A percentile compares a stretch with the other conserved stretches of the same genome.
phyloP scores from a whole-genome alignment of 2,888 invertebrate species.

The Plebejus anna region DNA sequence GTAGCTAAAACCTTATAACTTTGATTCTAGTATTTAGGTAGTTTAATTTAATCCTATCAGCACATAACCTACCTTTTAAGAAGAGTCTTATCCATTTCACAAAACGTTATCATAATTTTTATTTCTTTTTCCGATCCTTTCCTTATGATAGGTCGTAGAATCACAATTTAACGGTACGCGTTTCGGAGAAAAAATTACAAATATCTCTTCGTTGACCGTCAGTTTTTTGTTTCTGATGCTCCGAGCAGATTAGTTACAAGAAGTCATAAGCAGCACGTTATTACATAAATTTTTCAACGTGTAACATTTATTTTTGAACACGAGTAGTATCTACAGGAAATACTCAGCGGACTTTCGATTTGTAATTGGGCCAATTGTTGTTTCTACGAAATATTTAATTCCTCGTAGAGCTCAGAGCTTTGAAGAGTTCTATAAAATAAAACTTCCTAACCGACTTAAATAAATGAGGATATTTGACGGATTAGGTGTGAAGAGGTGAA shows the following conservation, averaged over 20 bases:
- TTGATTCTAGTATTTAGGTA: too few relatives aligned
- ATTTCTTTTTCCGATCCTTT: background rate
- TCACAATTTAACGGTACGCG: conserved; percentile 41
- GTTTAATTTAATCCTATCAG: too few relatives aligned
- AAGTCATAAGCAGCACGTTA: conserved; percentile 38
- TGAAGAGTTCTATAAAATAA: too few relatives aligned
- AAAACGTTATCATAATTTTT: background rate
- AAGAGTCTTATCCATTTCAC: too few relatives aligned
- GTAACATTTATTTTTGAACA: background rate
- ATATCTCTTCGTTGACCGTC: conserved; percentile 38
- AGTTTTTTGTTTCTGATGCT: conserved; percentile 41
- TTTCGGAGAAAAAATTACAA: conserved; percentile 43
- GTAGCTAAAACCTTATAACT: too few relatives aligned
- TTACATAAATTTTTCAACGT: conserved; percentile 33
- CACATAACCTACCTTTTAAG: too few relatives aligned
- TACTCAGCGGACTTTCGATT: background rate
- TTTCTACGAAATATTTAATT: background rate
- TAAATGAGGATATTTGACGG: background rate
- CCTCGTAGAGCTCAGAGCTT: background rate
- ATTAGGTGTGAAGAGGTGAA: background rate
- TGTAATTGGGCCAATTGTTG: background rate
- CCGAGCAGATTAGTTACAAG: conserved; percentile 39
- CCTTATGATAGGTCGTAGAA: background rate
- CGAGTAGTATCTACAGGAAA: background rate
- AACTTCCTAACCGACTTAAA: background rate